phyloP scores from a whole-genome alignment of 2,888 invertebrate species.

The Leucania comma region DNA sequence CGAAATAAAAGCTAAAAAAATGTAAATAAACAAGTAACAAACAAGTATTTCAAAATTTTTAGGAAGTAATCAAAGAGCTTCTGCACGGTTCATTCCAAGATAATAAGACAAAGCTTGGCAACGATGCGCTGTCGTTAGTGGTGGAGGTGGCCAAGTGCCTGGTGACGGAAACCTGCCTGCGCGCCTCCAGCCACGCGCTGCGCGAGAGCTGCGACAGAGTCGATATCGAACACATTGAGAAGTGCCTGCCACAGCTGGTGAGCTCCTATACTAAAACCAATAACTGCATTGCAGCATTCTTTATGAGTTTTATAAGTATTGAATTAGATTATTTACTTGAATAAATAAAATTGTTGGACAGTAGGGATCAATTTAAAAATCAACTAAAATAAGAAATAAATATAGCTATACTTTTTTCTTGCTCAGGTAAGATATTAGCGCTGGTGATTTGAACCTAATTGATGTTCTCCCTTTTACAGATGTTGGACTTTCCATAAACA shows the following conservation, averaged over 20 bases:
- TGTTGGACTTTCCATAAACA: slow-evolving; percentile 88
- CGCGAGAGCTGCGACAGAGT: slow-evolving; percentile 85
- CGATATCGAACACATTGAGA: slow-evolving; percentile 89
- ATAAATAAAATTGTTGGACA: background rate
- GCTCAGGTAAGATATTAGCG: background rate
- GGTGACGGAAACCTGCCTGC: slow-evolving; percentile 89
- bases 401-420: too few species aligned
- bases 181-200: slow-evolving; percentile 88
- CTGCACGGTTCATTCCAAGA: slow-evolving; percentile 88
- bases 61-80: slow-evolving; percentile 90
- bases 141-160: slow-evolving; percentile 89
- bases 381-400: too few species aligned
- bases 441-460: background rate
- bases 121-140: slow-evolving; percentile 89
- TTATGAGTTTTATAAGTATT: background rate
- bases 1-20: slow-evolving; percentile 1
- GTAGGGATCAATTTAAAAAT: background rate
- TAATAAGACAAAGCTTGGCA: slow-evolving; percentile 89
- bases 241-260: slow-evolving; percentile 90
- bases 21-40: slow-evolving; percentile 33
- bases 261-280: slow-evolving; percentile 45
- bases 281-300: too few species aligned
- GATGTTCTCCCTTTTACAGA: slow-evolving; percentile 77
- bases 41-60: slow-evolving; percentile 21
- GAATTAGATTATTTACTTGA: background rate